Percentiles rank a stretch among this genome's conserved stretches.
Conservation (phyloP, 2,797 vertebrate species). For the Heterohyrax brucei region DNA sequence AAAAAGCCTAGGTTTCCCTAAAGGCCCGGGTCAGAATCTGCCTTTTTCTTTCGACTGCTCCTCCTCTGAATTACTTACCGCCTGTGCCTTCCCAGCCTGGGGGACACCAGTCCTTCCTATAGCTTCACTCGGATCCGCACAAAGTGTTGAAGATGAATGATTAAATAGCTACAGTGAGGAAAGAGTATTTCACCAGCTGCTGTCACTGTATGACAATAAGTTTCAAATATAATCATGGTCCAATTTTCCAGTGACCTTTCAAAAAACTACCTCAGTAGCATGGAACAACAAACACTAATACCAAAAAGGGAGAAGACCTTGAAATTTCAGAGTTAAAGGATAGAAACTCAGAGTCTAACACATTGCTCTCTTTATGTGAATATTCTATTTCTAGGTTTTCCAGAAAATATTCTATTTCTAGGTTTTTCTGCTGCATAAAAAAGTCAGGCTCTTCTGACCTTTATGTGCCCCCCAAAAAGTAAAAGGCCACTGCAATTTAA, state of each 20-base stretch:
- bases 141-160: background rate
- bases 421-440: constrained; percentile 69
- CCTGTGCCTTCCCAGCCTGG: constrained; percentile 48
- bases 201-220: constrained; percentile 20
- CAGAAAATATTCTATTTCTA: constrained; percentile 52
- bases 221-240: constrained; percentile 33
- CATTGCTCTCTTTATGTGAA: background rate
- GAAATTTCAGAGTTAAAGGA: constrained; percentile 56
- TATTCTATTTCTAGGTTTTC: constrained; percentile 59
- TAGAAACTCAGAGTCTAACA: background rate
- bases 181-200: constrained; percentile 35
- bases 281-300: constrained; percentile 29
- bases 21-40: constrained; percentile 33
- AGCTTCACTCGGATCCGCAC: constrained; percentile 3
- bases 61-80: constrained; percentile 68
- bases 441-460: constrained; percentile 63
- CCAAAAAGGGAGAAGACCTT: background rate
- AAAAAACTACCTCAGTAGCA: constrained; percentile 13
- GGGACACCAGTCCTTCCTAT: constrained; percentile 43
- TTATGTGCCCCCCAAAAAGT: constrained; percentile 44
- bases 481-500: constrained; percentile 76
- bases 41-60: constrained; percentile 62
- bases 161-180: constrained; percentile 24
- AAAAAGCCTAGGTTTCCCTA: constrained; percentile 8
- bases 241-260: constrained; percentile 5